These are phyloP conservation scores for Oreochromis tanganicae DNA, from an alignment of 2,113 vertebrate species.

Conservation along the genomic window DNA sequence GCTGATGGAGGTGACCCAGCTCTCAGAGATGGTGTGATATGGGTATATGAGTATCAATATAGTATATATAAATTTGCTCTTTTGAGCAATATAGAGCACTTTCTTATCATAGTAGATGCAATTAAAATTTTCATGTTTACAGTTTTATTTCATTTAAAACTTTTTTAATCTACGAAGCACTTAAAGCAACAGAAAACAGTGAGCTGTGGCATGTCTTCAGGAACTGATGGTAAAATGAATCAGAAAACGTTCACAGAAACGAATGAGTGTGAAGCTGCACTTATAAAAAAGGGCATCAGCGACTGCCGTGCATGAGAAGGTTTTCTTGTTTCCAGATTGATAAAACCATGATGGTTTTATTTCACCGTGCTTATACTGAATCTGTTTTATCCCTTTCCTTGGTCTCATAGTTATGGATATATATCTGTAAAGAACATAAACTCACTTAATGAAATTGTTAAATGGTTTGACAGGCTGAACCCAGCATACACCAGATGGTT, in stretches of 20 bases:
- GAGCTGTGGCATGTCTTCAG: not conserved
- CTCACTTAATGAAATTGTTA: not conserved
- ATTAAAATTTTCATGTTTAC: not conserved
- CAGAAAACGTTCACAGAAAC: not conserved
- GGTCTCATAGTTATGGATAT: not conserved
- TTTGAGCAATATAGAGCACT: not conserved
- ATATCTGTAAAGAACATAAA: not conserved
- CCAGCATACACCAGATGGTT: not conserved
- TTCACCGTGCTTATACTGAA: not conserved
- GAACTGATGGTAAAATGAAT: not conserved
- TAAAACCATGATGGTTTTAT: not conserved
- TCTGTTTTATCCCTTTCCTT: not conserved
- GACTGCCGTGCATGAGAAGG: not conserved
- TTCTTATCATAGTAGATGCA: not conserved
- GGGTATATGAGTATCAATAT: not conserved
- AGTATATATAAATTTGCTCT: not conserved
- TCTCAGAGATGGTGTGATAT: not conserved
- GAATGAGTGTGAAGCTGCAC: not conserved
- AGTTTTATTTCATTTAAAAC: not conserved
- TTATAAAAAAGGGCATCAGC: not conserved
- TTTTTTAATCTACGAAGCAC: not conserved
- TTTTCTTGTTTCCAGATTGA: not conserved
- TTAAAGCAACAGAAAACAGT: not conserved
- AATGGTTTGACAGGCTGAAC: not conserved
- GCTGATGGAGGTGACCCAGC: not conserved